Evolutionary conservation across 64 coral and sea anemone species (phyloP).

Genomic region (Montipora cactus): DNA sequence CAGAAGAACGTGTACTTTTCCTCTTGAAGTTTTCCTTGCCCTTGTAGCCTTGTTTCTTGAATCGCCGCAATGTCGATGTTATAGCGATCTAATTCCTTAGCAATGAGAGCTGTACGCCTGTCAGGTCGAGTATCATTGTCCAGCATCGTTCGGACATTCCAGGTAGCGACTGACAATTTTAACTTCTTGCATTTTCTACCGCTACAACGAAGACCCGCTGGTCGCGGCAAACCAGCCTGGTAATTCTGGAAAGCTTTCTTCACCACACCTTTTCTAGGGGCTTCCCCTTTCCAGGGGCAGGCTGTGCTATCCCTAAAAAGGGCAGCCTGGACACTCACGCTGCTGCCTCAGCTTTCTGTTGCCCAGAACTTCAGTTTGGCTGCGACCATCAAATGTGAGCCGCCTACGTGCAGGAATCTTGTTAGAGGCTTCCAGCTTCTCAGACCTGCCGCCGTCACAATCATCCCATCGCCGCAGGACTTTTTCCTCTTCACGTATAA

Average conservation of each 20-base stretch:
- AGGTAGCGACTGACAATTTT: slow-evolving; percentile 2
- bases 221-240: slow-evolving; percentile 14
- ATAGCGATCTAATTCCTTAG: background rate
- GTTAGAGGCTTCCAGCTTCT: slow-evolving; percentile 29
- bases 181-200: slow-evolving; percentile 18
- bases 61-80: slow-evolving; percentile 15
- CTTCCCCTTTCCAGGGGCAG: slow-evolving; percentile 24
- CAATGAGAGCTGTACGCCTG: background rate
- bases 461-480: slow-evolving; percentile 18
- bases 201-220: background rate
- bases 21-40: background rate
- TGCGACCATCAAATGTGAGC: slow-evolving; percentile 36
- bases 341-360: slow-evolving; percentile 44
- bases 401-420: slow-evolving; percentile 33
- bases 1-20: slow-evolving; percentile 20
- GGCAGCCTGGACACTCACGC: slow-evolving; percentile 39
- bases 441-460: background rate
- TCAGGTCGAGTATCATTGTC: background rate
- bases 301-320: slow-evolving; percentile 56
- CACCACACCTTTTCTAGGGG: slow-evolving; percentile 39
- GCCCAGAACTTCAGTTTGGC: background rate
- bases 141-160: slow-evolving; percentile 27
- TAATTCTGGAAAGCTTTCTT: background rate
- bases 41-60: background rate
- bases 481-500: background rate